phyloP scores from a whole-genome alignment of 2,888 invertebrate genomes.

The Orchestes rusci region DNA sequence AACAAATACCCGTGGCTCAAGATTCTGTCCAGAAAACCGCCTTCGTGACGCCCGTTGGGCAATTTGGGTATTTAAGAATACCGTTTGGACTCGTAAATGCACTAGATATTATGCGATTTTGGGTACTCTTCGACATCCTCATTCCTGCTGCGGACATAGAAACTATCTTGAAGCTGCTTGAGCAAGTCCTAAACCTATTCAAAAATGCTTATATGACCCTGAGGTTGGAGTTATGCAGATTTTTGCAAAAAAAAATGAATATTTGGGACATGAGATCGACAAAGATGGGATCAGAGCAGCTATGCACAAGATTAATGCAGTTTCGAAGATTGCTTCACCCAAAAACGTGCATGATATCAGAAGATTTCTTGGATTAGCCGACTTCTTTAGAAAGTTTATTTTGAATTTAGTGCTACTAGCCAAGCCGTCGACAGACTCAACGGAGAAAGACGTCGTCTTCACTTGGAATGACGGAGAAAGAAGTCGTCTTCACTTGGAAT shows the following conservation, averaged over 20 bases:
- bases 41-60: constrained; percentile 22
- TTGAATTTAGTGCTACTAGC: not conserved
- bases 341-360: not conserved
- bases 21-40: constrained; percentile 18
- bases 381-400: constrained; percentile 5
- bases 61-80: constrained; percentile 21
- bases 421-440: not conserved
- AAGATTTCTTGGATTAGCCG: constrained; percentile 6
- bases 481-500: not conserved
- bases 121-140: constrained; percentile 18
- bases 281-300: not conserved
- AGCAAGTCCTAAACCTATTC: constrained; percentile 8
- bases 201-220: not conserved
- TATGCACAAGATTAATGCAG: not conserved
- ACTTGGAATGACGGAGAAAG: too few relatives aligned
- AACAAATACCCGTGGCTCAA: constrained; percentile 16
- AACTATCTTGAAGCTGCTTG: constrained; percentile 12
- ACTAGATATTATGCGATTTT: constrained; percentile 6
- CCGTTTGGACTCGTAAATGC: constrained; percentile 18
- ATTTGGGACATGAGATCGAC: not conserved
- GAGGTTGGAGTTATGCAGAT: not conserved
- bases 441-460: not conserved
- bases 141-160: constrained; percentile 18
- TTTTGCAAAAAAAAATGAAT: not conserved
- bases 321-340: not conserved